These are phyloP conservation scores for Pan troglodytes DNA, from an alignment of 2,113 vertebrate genomes.

Conservation along the genomic window DNA sequence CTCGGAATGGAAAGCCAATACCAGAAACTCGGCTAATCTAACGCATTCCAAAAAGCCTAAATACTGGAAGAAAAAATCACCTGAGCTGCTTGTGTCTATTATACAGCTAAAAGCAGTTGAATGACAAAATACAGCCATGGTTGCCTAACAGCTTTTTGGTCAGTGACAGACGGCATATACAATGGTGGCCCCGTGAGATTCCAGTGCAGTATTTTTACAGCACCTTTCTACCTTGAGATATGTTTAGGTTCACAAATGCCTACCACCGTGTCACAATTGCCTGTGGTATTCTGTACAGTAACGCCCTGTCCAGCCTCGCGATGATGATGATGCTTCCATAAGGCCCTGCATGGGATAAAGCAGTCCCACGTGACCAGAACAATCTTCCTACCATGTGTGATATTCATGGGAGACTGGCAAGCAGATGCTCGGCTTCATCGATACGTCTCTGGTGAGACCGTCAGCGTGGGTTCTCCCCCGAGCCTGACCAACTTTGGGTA, in stretches of 20 bases:
- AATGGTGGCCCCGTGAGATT: background rate
- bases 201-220: accelerated
- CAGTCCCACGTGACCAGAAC: background rate
- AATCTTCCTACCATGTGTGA: background rate
- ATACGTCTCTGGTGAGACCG: background rate
- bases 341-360: background rate
- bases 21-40: accelerated
- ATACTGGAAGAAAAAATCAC: background rate
- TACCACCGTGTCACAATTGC: background rate
- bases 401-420: background rate
- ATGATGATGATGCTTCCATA: accelerated
- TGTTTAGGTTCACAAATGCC: background rate
- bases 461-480: background rate
- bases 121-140: accelerated
- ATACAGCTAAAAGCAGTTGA: accelerated
- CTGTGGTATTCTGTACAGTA: background rate
- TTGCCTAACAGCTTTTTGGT: accelerated
- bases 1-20: accelerated
- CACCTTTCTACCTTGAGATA: background rate
- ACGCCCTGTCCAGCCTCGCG: background rate
- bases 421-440: background rate
- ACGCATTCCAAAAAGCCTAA: background rate
- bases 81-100: background rate
- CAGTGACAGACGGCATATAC: background rate
- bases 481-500: background rate